Conservation (phyloP, 2,113 vertebrate species). For the Malurus cyaneus region DNA sequence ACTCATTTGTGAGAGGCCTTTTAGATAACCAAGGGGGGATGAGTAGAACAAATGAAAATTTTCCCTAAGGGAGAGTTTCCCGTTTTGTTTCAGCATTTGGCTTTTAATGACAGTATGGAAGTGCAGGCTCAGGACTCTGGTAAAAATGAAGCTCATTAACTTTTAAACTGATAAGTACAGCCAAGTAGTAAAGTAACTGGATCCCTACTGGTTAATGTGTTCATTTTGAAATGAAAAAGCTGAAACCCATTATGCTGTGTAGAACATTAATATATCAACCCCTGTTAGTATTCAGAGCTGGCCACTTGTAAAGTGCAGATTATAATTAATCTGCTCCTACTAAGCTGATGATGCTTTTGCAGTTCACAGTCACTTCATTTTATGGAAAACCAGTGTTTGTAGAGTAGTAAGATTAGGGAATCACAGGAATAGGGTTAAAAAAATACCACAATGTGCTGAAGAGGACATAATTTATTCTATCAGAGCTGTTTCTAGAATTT, state of each 20-base stretch:
- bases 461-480: neutral
- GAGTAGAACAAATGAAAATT: neutral
- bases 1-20: neutral
- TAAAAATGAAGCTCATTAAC: neutral
- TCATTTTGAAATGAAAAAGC: neutral
- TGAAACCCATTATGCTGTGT: neutral
- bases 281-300: neutral
- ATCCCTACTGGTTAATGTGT: neutral
- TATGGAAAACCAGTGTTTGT: neutral
- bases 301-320: neutral
- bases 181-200: neutral
- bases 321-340: neutral
- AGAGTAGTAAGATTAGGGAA: neutral
- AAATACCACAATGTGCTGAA: neutral
- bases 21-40: neutral
- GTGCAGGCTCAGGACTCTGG: neutral
- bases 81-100: neutral
- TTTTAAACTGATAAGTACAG: neutral
- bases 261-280: neutral
- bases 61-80: neutral
- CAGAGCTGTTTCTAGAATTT: neutral
- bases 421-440: neutral
- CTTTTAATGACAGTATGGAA: neutral
- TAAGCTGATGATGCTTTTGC: neutral
- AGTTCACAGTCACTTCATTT: neutral